Evolutionary conservation across 1,140 invertebrate species (phyloP).

Genomic region (Rhagoletis zephyria): DNA sequence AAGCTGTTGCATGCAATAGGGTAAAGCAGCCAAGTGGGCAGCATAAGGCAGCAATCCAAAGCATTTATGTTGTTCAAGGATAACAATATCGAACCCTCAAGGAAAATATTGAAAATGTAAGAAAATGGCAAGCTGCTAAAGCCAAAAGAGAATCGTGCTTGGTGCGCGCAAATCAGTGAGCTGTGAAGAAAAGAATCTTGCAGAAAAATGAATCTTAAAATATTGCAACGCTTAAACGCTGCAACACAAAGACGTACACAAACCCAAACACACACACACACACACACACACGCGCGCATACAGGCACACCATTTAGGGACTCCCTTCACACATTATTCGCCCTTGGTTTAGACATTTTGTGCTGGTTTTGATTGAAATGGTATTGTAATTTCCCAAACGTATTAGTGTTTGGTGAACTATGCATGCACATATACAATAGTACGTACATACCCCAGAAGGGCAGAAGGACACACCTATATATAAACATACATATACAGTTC

Average conservation of each 20-base stretch:
- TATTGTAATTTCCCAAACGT: constrained; percentile 58
- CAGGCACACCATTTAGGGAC: neutral
- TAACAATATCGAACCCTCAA: constrained; percentile 47
- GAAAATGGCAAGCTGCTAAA: neutral
- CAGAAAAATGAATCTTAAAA: neutral
- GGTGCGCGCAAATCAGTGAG: constrained; percentile 22
- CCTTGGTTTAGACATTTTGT: constrained; percentile 30
- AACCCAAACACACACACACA: neutral
- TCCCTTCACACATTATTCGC: constrained; percentile 38
- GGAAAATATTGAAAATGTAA: constrained; percentile 1
- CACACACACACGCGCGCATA: neutral
- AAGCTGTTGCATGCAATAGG: constrained; percentile 34
- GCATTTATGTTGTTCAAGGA: constrained; percentile 44
- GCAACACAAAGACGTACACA: neutral
- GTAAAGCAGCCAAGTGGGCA: constrained; percentile 35
- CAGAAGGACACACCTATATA: neutral
- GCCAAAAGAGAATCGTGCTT: neutral
- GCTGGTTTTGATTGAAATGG: constrained; percentile 56
- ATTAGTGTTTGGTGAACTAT: constrained; percentile 43
- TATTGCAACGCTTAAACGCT: constrained; percentile 26
- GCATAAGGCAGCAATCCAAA: constrained; percentile 35
- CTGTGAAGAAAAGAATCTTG: neutral
- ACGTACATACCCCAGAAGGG: neutral
- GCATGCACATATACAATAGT: constrained; percentile 29
- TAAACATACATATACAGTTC: neutral